These are phyloP conservation scores for Dexiosoma caninum DNA, from an alignment of 2,888 invertebrate genomes.

Conservation along the genomic window DNA sequence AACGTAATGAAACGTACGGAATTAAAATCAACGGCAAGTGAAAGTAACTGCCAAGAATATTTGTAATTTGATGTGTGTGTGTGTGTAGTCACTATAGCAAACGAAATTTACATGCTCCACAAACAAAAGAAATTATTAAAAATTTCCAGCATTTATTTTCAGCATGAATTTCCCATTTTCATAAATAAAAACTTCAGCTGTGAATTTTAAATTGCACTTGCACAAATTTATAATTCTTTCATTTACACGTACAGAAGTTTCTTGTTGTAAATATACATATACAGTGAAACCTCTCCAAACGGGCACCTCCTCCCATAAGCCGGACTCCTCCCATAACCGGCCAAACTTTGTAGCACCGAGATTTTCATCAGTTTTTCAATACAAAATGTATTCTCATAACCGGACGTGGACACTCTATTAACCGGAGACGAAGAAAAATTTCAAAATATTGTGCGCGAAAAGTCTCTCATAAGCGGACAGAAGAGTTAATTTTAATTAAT, in stretches of 20 bases:
- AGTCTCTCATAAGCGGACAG: no score
- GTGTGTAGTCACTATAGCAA: neutral
- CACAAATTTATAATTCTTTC: neutral
- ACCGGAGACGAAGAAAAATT: no score
- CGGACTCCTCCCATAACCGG: no score
- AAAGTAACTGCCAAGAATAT: neutral
- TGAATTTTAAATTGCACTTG: constrained; percentile 1
- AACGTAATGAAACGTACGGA: neutral
- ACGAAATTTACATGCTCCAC: neutral
- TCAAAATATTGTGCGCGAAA: no score
- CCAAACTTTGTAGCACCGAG: no score
- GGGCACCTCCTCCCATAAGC: no score
- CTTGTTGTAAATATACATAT: no score
- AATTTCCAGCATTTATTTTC: neutral
- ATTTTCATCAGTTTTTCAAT: no score
- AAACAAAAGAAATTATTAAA: constrained; percentile 29
- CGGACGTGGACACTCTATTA: no score
- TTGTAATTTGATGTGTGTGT: neutral
- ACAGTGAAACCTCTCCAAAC: no score
- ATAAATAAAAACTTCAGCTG: constrained; percentile 19
- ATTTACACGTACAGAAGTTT: neutral
- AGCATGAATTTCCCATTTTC: neutral
- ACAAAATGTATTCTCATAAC: no score
- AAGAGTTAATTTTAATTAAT: no score
- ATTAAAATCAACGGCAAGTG: neutral